Evolutionary conservation across 2,888 invertebrate genomes (phyloP).

Genomic region (Epistrophe grossulariae): DNA sequence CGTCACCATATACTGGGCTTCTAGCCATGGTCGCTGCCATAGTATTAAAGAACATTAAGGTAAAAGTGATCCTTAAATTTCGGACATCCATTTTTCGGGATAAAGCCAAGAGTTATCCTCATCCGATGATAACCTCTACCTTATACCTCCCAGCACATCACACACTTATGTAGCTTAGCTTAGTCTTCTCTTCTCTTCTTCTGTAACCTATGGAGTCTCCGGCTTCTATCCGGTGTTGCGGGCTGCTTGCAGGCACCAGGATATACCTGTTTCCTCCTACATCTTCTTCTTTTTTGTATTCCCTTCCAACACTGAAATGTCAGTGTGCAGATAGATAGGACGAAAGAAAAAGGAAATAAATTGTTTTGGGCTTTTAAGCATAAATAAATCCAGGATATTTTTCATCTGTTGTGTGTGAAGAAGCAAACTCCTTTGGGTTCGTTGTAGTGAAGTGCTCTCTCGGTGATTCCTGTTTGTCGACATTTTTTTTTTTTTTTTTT

Average conservation of each 20-base stretch:
- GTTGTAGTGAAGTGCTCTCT: constrained; percentile 43
- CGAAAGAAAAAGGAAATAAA: constrained; percentile 66
- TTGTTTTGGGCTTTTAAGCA: constrained; percentile 75
- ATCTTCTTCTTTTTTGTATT: constrained; percentile 19
- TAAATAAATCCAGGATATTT: constrained; percentile 76
- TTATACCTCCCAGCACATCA: constrained; percentile 21
- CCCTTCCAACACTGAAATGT: constrained; percentile 42
- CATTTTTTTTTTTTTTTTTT: constrained; percentile 35
- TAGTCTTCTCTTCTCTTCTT: too few species aligned
- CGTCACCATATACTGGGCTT: background rate
- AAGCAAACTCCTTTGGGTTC: constrained; percentile 34
- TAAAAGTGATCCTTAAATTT: constrained; percentile 75
- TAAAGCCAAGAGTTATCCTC: constrained; percentile 73
- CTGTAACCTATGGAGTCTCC: constrained; percentile 12
- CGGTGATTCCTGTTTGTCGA: constrained; percentile 66
- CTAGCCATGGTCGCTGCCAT: background rate
- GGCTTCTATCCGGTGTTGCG: constrained; percentile 13
- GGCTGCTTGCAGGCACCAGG: constrained; percentile 32
- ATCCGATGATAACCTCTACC: constrained; percentile 67
- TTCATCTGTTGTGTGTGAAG: constrained; percentile 60
- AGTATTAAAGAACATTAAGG: constrained; percentile 70
- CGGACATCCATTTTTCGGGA: constrained; percentile 76
- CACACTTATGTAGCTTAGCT: constrained; percentile 16
- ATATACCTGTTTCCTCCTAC: constrained; percentile 12
- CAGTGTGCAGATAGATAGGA: constrained; percentile 46